These are phyloP conservation scores for Callyntrura sp. DNA, from an alignment of 2,888 invertebrate genomes.

Conservation along the genomic window DNA sequence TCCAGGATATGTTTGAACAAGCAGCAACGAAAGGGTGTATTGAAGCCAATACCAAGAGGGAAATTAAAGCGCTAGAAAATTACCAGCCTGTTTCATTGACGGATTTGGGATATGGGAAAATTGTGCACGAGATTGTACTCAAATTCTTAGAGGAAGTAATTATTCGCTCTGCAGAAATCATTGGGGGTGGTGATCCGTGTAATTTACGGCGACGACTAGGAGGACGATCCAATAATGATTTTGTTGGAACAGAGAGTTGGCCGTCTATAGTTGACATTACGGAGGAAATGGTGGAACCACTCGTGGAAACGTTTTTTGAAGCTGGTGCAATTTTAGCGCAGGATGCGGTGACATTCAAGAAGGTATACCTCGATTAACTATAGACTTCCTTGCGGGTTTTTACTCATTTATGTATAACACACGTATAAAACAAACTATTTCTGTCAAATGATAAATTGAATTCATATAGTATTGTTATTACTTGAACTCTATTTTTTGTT, in stretches of 20 bases:
- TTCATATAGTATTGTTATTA: too few species aligned
- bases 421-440: too few species aligned
- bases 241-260: not conserved
- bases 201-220: constrained; percentile 54
- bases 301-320: constrained; percentile 76
- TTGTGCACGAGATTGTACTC: constrained; percentile 61
- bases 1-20: constrained; percentile 68
- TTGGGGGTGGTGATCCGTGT: constrained; percentile 81
- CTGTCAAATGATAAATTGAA: too few species aligned
- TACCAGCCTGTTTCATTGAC: not conserved
- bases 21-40: constrained; percentile 63
- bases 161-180: constrained; percentile 76
- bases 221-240: constrained; percentile 13
- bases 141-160: constrained; percentile 79
- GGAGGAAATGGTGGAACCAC: constrained; percentile 74
- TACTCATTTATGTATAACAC: too few species aligned
- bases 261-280: constrained; percentile 71
- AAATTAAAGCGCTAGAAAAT: not conserved
- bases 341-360: constrained; percentile 59
- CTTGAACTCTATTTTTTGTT: too few species aligned
- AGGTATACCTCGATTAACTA: constrained; percentile 58
- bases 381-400: too few species aligned
- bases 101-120: not conserved
- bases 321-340: constrained; percentile 73
- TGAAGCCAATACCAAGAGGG: constrained; percentile 16